phyloP scores from a whole-genome alignment of 1,140 invertebrate genomes.

The Papilio helenus region DNA sequence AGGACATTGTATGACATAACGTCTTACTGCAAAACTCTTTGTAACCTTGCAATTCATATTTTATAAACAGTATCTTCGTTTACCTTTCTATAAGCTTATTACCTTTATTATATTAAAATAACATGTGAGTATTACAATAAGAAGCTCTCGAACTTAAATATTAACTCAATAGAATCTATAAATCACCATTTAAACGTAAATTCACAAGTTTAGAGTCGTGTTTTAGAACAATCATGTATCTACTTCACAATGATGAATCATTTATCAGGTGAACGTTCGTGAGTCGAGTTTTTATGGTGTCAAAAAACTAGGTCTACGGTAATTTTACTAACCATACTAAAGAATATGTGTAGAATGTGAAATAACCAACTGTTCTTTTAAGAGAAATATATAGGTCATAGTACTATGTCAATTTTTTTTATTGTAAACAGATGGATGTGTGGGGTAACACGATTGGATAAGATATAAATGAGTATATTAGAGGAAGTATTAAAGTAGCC shows the following conservation, averaged over 20 bases:
- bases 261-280: neutral
- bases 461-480: too few relatives aligned
- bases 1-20: neutral
- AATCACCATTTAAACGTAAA: neutral
- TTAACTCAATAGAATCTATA: neutral
- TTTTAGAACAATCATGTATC: neutral
- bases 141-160: neutral
- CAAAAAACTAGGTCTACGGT: constrained; percentile 18
- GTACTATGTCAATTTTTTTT: too few relatives aligned
- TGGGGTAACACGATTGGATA: too few relatives aligned
- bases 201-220: neutral
- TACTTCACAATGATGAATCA: neutral
- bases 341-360: neutral
- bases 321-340: constrained; percentile 8
- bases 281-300: neutral
- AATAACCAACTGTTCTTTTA: neutral
- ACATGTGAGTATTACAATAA: neutral
- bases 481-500: too few relatives aligned
- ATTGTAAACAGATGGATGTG: too few relatives aligned
- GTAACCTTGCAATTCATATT: neutral
- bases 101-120: neutral
- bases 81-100: neutral
- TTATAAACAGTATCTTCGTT: neutral
- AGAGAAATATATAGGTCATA: too few relatives aligned
- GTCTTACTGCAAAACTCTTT: neutral